Evolutionary conservation across 2,888 invertebrate genomes (phyloP).

Genomic region (Pseudococcus longispinus): DNA sequence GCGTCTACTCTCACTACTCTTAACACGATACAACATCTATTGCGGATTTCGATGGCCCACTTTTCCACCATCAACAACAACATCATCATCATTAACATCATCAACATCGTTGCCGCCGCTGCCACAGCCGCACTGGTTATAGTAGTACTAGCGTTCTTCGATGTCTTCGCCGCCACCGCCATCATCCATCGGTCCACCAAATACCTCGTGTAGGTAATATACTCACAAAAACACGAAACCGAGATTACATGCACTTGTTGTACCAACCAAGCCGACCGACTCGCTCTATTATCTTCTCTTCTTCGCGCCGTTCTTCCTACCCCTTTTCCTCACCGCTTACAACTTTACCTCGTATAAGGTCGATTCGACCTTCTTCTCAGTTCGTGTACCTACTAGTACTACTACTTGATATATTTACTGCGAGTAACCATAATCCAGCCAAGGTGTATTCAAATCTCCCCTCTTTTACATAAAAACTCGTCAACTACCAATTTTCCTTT

Average conservation of each 20-base stretch:
- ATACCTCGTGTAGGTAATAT: not conserved
- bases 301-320: not conserved
- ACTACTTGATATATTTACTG: not conserved
- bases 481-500: not conserved
- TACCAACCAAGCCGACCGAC: not conserved
- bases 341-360: not conserved
- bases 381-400: not conserved
- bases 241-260: conserved; percentile 6
- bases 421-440: not conserved
- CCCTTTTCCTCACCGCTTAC: not conserved
- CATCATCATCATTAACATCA: not conserved
- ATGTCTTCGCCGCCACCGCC: not conserved
- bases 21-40: not conserved
- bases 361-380: conserved; percentile 12
- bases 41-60: conserved; percentile 27
- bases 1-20: not conserved
- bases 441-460: not conserved
- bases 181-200: not conserved
- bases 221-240: not conserved
- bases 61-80: not conserved
- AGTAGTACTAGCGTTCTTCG: not conserved
- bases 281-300: conserved; percentile 3
- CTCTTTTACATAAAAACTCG: not conserved
- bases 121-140: not conserved
- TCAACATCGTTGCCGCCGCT: not conserved